Conservation (phyloP, 1,140 invertebrate species). For the Brachionus rubens region DNA sequence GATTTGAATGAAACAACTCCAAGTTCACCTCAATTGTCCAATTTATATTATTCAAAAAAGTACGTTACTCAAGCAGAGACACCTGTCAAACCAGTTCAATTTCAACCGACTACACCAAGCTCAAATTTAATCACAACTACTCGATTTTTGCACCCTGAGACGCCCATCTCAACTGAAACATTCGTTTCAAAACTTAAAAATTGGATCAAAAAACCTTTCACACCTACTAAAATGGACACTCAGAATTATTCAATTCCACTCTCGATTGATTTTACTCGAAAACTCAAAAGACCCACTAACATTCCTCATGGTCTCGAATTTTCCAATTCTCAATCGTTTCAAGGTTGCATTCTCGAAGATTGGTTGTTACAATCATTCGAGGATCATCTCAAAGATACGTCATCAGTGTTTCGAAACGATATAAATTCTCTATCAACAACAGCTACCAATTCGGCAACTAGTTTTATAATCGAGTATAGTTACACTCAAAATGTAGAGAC, state of each 20-base stretch:
- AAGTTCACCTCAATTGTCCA: background rate
- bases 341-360: slow-evolving; percentile 29
- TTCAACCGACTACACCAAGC: background rate
- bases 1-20: background rate
- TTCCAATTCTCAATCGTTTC: background rate
- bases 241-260: slow-evolving; percentile 25
- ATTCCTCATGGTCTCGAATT: background rate
- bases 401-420: background rate
- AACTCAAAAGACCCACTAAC: slow-evolving; percentile 13
- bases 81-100: too few species aligned
- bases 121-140: background rate
- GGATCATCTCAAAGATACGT: slow-evolving; percentile 5
- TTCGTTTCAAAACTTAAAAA: background rate
- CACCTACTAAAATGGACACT: background rate
- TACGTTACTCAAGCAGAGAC: background rate
- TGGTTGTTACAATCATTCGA: slow-evolving; percentile 14
- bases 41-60: background rate
- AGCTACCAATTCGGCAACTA: slow-evolving; percentile 23
- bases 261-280: slow-evolving; percentile 27
- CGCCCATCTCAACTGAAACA: background rate
- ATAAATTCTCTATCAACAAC: background rate
- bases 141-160: background rate
- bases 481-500: background rate
- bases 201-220: background rate
- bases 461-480: slow-evolving; percentile 28